These are phyloP conservation scores for Phocoena sinus DNA, from an alignment of 2,113 vertebrate species.

Conservation along the genomic window DNA sequence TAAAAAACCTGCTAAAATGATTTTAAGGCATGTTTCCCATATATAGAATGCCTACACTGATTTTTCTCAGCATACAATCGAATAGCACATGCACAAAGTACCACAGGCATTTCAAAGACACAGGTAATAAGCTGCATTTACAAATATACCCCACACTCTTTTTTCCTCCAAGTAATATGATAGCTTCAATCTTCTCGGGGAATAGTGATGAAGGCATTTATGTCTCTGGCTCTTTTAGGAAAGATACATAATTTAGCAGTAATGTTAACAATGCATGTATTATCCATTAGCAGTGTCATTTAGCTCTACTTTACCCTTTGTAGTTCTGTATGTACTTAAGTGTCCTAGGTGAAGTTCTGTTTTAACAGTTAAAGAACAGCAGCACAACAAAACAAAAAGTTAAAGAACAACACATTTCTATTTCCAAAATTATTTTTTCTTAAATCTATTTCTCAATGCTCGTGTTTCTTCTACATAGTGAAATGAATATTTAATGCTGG, in stretches of 20 bases:
- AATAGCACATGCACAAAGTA: background rate
- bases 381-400: background rate
- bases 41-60: background rate
- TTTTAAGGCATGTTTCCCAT: conserved; percentile 17
- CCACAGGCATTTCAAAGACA: conserved; percentile 36
- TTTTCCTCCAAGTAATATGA: background rate
- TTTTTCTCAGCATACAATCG: background rate
- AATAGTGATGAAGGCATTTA: conserved; percentile 38
- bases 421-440: conserved; percentile 26
- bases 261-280: conserved; percentile 55
- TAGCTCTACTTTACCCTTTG: background rate
- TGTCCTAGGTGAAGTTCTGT: background rate
- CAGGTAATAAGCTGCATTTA: conserved; percentile 7
- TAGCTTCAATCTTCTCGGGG: background rate
- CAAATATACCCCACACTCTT: background rate
- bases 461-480: background rate
- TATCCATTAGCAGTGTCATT: conserved; percentile 24
- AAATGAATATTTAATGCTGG: conserved; percentile 18
- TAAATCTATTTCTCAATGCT: background rate
- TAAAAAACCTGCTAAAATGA: conserved; percentile 2
- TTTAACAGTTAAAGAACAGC: conserved; percentile 45
- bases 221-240: conserved; percentile 44
- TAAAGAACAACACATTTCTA: conserved; percentile 23
- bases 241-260: conserved; percentile 61
- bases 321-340: background rate